A percentile compares a stretch with the other conserved stretches of the same genome.
These are phyloP conservation scores for Nibea albiflora DNA, from an alignment of 2,113 vertebrate genomes.

Conservation along the genomic window DNA sequence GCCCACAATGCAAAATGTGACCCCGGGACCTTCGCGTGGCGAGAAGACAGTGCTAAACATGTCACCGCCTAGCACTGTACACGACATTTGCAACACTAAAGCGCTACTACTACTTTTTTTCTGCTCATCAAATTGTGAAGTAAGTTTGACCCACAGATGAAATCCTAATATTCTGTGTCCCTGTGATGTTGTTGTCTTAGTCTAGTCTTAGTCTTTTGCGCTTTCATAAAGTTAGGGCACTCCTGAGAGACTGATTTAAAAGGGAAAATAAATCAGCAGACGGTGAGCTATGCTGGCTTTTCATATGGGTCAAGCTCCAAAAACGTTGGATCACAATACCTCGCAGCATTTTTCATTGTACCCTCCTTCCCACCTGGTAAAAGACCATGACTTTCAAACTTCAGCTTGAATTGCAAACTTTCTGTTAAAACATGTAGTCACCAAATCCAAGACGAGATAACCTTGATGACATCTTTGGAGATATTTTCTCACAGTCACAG, in stretches of 20 bases:
- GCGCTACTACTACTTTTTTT: not conserved
- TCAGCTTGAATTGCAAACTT: too few species aligned
- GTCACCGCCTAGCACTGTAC: not conserved
- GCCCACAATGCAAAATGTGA: too few species aligned
- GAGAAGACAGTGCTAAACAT: not conserved
- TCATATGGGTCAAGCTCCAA: too few species aligned
- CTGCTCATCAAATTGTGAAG: not conserved
- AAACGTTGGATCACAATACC: too few species aligned
- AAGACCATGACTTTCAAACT: not conserved
- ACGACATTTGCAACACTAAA: not conserved
- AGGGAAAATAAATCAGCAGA: not conserved
- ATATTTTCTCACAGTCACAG: too few species aligned
- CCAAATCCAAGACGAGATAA: too few species aligned
- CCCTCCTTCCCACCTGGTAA: not conserved
- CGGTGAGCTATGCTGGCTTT: not conserved
- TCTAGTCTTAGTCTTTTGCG: not conserved
- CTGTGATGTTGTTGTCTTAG: not conserved
- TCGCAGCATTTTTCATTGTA: not conserved
- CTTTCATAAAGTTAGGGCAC: not conserved
- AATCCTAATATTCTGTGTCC: not conserved
- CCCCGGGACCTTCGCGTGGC: not conserved
- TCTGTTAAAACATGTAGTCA: too few species aligned
- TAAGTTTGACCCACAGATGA: not conserved
- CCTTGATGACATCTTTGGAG: too few species aligned
- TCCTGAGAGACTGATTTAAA: not conserved